phyloP scores from a whole-genome alignment of 2,797 vertebrate species.

The Margarornis squamiger region DNA sequence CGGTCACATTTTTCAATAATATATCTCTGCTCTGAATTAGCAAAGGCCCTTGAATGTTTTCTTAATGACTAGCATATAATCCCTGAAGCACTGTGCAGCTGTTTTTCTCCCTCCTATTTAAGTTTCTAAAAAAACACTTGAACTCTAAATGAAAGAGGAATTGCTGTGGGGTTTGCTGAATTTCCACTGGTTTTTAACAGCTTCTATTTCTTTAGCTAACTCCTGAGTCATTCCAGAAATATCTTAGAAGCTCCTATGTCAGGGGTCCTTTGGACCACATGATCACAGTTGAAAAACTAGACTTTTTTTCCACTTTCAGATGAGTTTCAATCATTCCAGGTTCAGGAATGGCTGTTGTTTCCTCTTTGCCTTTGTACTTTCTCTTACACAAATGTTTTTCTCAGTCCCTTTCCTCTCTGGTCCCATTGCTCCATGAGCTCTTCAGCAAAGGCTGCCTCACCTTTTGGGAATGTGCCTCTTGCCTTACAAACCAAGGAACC shows the following conservation, averaged over 20 bases:
- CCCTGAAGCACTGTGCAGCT: neutral
- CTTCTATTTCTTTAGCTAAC: neutral
- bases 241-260: neutral
- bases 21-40: neutral
- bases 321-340: neutral
- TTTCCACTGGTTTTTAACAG: neutral
- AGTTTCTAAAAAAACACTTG: constrained; percentile 1
- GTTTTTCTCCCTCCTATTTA: neutral
- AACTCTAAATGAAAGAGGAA: neutral
- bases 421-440: neutral
- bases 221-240: neutral
- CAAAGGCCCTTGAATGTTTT: neutral
- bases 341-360: neutral
- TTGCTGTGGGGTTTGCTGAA: neutral
- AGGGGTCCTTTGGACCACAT: neutral
- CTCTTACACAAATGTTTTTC: neutral
- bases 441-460: neutral
- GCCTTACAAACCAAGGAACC: neutral
- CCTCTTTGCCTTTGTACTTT: neutral
- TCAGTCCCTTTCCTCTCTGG: neutral
- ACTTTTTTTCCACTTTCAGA: neutral
- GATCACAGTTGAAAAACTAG: neutral
- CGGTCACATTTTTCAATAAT: neutral
- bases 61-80: neutral
- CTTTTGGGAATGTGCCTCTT: accelerated